phyloP scores from a whole-genome alignment of 2,113 vertebrate species.

The Ptilonorhynchus violaceus region DNA sequence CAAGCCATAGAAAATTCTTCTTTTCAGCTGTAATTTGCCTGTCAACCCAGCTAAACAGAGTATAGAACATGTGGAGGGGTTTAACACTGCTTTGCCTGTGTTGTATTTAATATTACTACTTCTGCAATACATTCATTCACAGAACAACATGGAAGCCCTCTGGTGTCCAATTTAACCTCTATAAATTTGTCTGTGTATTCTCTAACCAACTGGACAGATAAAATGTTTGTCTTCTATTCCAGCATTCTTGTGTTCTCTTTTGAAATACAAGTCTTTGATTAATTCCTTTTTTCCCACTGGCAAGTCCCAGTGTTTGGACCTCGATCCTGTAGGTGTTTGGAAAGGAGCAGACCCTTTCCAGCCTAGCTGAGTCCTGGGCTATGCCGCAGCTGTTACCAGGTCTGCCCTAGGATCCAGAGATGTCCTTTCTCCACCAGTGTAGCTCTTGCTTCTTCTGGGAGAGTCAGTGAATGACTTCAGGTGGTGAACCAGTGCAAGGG shows the following conservation, averaged over 20 bases:
- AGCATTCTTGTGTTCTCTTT: neutral
- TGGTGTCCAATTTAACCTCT: slow-evolving; percentile 28
- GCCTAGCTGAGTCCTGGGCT: neutral
- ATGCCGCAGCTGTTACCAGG: neutral
- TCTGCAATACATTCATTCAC: neutral
- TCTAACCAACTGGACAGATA: slow-evolving; percentile 6
- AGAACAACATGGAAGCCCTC: slow-evolving; percentile 27
- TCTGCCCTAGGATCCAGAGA: neutral
- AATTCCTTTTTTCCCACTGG: neutral
- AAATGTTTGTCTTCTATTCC: slow-evolving; percentile 9
- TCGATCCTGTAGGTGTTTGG: neutral
- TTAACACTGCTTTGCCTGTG: neutral
- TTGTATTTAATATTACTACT: neutral
- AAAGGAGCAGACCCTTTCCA: neutral
- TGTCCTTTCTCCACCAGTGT: accelerated
- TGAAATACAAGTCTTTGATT: neutral
- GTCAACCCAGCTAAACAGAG: neutral
- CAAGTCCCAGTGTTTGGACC: neutral
- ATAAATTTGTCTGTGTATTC: slow-evolving; percentile 28
- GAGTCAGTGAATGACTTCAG: neutral
- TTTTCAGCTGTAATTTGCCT: neutral
- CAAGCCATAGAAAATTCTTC: neutral
- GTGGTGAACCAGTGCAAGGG: neutral
- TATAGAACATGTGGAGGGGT: neutral
- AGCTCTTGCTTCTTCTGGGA: neutral